Percentiles rank a stretch among this genome's conserved stretches.
These are phyloP conservation scores for Ceratosolen fusciceps DNA, from an alignment of 1,140 invertebrate species.

Conservation along the genomic window DNA sequence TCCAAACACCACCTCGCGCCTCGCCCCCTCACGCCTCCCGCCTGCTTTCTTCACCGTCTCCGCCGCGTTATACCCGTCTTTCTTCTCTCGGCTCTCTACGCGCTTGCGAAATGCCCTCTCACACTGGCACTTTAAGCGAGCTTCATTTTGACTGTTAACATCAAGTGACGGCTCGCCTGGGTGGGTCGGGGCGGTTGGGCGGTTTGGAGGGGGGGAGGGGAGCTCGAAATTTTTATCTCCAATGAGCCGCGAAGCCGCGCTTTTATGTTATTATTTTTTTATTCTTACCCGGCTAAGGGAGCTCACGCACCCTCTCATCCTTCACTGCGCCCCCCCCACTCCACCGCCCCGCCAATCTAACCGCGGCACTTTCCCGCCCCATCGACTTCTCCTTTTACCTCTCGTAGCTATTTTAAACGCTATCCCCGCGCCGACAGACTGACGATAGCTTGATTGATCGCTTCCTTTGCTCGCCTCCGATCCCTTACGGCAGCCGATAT, in stretches of 20 bases:
- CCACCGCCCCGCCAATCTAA: background rate
- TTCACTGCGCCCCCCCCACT: background rate
- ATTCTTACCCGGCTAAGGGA: no score
- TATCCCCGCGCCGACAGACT: no score
- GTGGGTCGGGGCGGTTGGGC: conserved; percentile 14
- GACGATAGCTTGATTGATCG: no score
- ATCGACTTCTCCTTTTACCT: background rate
- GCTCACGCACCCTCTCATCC: no score
- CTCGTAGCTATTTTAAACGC: no score
- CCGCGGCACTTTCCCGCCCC: background rate
- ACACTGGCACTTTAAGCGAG: conserved; percentile 46
- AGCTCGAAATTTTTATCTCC: conserved; percentile 41
- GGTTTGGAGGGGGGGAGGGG: no score
- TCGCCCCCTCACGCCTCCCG: conserved; percentile 3
- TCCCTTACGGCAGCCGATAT: no score
- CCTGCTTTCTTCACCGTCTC: conserved; percentile 6
- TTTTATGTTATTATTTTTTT: conserved; percentile 21
- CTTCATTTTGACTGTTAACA: conserved; percentile 47
- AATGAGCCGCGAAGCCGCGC: conserved; percentile 22
- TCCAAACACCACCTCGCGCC: background rate
- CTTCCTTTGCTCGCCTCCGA: no score
- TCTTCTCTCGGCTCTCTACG: background rate
- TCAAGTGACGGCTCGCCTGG: conserved; percentile 41
- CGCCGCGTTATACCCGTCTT: conserved; percentile 40
- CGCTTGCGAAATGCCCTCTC: conserved; percentile 41